Conservation (phyloP, 2,888 invertebrate genomes). For the Osmoderma eremita region DNA sequence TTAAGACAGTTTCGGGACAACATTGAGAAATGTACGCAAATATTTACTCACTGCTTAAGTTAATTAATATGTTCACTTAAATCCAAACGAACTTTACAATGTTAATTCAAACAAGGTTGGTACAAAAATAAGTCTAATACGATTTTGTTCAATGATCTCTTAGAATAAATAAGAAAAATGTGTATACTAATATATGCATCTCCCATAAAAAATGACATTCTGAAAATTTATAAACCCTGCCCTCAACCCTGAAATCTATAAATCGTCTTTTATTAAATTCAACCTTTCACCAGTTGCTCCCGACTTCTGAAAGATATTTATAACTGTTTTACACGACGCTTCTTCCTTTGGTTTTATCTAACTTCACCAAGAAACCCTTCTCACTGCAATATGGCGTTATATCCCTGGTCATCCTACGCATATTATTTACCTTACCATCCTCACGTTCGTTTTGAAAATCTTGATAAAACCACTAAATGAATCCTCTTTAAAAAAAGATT, state of each 20-base stretch:
- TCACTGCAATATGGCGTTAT: background rate
- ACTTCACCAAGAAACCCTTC: background rate
- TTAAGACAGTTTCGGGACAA: too few relatives aligned
- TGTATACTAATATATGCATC: too few relatives aligned
- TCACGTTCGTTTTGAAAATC: conserved; percentile 8
- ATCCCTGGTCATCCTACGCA: background rate
- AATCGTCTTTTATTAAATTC: conserved; percentile 43
- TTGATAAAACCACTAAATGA: conserved; percentile 25
- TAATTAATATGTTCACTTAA: too few relatives aligned
- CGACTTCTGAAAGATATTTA: conserved; percentile 41
- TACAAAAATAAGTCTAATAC: too few relatives aligned
- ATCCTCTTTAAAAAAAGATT: conserved; percentile 21
- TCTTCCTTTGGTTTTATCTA: background rate
- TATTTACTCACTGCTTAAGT: too few relatives aligned
- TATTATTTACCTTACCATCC: background rate
- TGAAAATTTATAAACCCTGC: conserved; percentile 36
- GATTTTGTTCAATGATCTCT: too few relatives aligned
- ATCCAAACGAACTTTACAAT: too few relatives aligned
- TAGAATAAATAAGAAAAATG: too few relatives aligned
- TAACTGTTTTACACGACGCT: conserved; percentile 35
- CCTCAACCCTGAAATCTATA: conserved; percentile 39
- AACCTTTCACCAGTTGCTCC: conserved; percentile 43
- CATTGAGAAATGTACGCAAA: too few relatives aligned
- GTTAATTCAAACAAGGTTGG: too few relatives aligned
- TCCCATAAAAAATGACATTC: background rate